Evolutionary conservation across 2,113 vertebrate genomes (phyloP), one percentile per base, ranked within the genome.

Genomic region (Solea senegalensis): DNA sequence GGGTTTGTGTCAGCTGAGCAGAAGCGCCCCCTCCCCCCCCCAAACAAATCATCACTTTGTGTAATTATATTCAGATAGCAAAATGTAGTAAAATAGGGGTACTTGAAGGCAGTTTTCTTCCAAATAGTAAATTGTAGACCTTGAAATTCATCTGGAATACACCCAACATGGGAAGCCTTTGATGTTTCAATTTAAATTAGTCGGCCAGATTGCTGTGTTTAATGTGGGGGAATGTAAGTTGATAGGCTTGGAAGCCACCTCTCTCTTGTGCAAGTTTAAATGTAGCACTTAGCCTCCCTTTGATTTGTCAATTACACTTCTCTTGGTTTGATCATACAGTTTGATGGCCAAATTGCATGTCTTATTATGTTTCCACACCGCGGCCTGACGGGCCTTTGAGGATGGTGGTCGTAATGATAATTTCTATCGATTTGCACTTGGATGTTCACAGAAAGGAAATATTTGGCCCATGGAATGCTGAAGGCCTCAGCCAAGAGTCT

Each of bases 171-270:
- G 84, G 70, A 80, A 89, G 85, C 90, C 89, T 93, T 93, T 93
- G 92, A 93, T 89, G 92, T 93, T 91, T 90, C 90, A 88, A 89
- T 90, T 92, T 87, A 89, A 93, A 92, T 89, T 86, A 91, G 92
- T 88, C 83, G 63, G 88, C 80, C 89, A 88, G 88, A 92, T 92
- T 88, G 88, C 80, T 40, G 80, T 89, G 89, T 88, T 90, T 91
- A 90, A 90, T 91, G 86, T 90, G 83, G 82, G 82, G 86, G 89
- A 90, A 91, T 92, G 89, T 89, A 85, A 88, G 76, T 89, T 91
- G 90, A 92, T 92, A 88, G 90, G 86, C 90, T 93, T 91, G 87
- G 87, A 91, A 92, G 90, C 85, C 87, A 89, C 83, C 88, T 90
- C 86, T 86, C 86, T 82, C 90, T 87, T 81, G 82, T 89, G 81